phyloP scores from a whole-genome alignment of 1,140 invertebrate genomes.

The Panagrolaimus sp. region DNA sequence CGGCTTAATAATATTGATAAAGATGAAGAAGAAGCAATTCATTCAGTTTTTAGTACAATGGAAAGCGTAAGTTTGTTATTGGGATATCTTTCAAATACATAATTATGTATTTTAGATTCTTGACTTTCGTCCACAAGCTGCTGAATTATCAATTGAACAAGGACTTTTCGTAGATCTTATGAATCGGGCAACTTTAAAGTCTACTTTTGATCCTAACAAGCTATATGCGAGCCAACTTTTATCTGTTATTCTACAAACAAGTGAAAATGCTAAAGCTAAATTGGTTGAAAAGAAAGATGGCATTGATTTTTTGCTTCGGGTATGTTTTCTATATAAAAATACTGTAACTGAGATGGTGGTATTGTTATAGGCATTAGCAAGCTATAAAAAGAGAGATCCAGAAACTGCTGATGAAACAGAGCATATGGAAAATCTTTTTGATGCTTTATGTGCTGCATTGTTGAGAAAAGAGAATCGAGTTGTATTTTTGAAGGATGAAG shows the following conservation, averaged over 20 bases:
- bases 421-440: conserved; percentile 97
- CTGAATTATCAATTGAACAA: conserved; percentile 70
- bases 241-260: conserved; percentile 86
- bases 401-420: conserved; percentile 83
- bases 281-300: conserved; percentile 84
- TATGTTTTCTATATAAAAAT: conserved; percentile 60
- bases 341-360: conserved; percentile 15
- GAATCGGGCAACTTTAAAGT: conserved; percentile 70
- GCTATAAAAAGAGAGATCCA: conserved; percentile 89
- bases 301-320: conserved; percentile 89
- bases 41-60: conserved; percentile 73
- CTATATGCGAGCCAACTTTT: conserved; percentile 91
- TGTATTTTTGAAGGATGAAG: conserved; percentile 82
- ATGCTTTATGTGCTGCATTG: conserved; percentile 85
- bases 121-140: conserved; percentile 79
- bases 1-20: conserved; percentile 85
- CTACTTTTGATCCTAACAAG: conserved; percentile 90
- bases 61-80: conserved; percentile 48
- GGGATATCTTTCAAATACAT: neutral
- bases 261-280: conserved; percentile 70
- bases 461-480: conserved; percentile 78
- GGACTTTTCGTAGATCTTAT: conserved; percentile 86
- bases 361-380: conserved; percentile 65
- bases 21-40: conserved; percentile 91
- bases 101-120: conserved; percentile 56